A percentile compares a stretch with the other conserved stretches of the same genome.
Evolutionary conservation across 35 echinoderm and acorn worm species (phyloP).

Genomic region (Ptychodera flava): DNA sequence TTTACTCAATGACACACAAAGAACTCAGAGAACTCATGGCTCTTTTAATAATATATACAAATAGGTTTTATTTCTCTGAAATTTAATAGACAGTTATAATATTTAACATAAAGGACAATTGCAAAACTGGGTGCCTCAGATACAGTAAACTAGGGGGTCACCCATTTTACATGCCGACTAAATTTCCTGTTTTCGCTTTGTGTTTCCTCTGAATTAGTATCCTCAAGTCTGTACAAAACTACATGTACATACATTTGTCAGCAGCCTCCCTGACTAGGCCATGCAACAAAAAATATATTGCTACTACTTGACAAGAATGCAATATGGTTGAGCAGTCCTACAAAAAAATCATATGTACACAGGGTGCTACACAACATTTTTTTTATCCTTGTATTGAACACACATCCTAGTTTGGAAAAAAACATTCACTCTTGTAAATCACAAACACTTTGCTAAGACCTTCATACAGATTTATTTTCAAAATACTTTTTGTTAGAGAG

Average conservation of each 20-base stretch:
- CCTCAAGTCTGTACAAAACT: background rate
- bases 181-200: background rate
- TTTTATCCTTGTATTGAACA: too few species aligned
- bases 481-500: too few species aligned
- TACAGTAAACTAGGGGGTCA: background rate
- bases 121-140: background rate
- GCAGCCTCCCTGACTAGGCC: background rate
- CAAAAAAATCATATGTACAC: too few species aligned
- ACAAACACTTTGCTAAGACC: too few species aligned
- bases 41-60: background rate
- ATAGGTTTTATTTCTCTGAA: background rate
- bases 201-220: background rate
- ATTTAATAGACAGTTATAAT: background rate
- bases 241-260: background rate
- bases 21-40: too few species aligned
- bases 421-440: too few species aligned
- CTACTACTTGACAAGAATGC: background rate
- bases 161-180: background rate
- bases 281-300: background rate
- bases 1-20: too few species aligned
- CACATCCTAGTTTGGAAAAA: too few species aligned
- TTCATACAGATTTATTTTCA: too few species aligned
- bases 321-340: too few species aligned
- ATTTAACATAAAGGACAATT: background rate
- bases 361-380: too few species aligned